Conservation (phyloP, 2,113 vertebrate species). For the Ranitomeya variabilis region DNA sequence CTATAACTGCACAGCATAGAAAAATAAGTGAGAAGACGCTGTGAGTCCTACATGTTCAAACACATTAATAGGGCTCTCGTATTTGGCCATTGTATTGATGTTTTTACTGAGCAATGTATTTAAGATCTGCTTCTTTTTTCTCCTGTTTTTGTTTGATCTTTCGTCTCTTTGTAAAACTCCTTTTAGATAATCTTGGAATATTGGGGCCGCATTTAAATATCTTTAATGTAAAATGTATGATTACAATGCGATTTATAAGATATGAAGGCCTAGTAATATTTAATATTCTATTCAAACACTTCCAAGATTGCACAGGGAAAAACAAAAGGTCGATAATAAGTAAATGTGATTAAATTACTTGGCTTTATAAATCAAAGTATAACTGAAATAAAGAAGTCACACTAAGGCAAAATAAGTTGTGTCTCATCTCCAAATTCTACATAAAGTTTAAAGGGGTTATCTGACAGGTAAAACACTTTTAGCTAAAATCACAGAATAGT, state of each 20-base stretch:
- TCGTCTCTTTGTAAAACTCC: neutral
- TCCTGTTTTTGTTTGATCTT: neutral
- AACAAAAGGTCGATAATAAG: constrained; percentile 5
- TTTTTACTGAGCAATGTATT: neutral
- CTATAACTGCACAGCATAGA: constrained; percentile 1
- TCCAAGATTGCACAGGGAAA: neutral
- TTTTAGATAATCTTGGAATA: neutral
- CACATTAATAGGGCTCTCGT: neutral
- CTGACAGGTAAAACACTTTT: no score
- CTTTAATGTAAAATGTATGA: constrained; percentile 25
- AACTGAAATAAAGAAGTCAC: neutral
- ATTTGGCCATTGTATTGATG: neutral
- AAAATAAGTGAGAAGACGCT: neutral
- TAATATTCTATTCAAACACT: constrained; percentile 6
- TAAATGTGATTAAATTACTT: neutral
- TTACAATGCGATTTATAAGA: constrained; percentile 11
- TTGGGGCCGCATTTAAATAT: constrained; percentile 12
- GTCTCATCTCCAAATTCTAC: neutral
- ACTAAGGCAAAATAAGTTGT: neutral
- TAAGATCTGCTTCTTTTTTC: neutral
- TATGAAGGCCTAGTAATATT: constrained; percentile 11
- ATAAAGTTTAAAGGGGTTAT: neutral
- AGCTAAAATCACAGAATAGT: no score
- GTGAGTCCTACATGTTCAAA: neutral
- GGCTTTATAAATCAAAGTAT: neutral